Evolutionary conservation across 2,888 invertebrate species (phyloP), one percentile per base, ranked within the genome.

Genomic region (Parnassius smintheus): DNA sequence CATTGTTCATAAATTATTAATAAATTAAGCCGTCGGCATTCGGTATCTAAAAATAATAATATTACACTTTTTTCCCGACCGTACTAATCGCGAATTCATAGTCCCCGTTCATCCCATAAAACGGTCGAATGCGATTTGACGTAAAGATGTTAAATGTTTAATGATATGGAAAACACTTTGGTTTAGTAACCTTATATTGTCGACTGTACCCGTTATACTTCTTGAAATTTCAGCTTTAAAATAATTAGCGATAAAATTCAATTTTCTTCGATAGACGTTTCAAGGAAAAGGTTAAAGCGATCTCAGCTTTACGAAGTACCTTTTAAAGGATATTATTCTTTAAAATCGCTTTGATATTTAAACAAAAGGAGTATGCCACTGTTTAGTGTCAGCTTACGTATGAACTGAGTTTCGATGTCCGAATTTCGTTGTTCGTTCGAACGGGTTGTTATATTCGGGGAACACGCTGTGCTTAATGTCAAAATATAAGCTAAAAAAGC

Each of bases 381-480:
- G 87, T 87, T 85, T 82, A 83, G 87, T 88, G 79, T 89, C 88
- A 69, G 82, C 77, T 90, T 88, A 85, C 89, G 74, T 81, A 80
- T 82, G 76, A 72, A 73, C 69, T 78, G 74, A 81, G 86, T 85
- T 82, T 88, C 81, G 81, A 88, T 89, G 84, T 83, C 82, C 81
- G 73, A 81, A 80, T 80, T 82, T 79, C 75, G 81, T 82, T 83
- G 83, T 79, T 77, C 74, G 82, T 77, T 77, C 46, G 59, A 63
- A 63, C 75, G 81, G 76, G 78, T 79, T 75, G 80, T 77, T 80
- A 69, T 73, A 74, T 83, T 85, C 75, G 71, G 70, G 67, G 78
- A 80, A 81, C 70, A 75, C 45, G 64, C 54, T 57, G 67, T 66
- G 66, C 66, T 69, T 51, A 51, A 66, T 65, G 68, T 68, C 69